Base-by-base conservation (phyloP, 2,888 invertebrate species). In the Automeris io region DNA sequence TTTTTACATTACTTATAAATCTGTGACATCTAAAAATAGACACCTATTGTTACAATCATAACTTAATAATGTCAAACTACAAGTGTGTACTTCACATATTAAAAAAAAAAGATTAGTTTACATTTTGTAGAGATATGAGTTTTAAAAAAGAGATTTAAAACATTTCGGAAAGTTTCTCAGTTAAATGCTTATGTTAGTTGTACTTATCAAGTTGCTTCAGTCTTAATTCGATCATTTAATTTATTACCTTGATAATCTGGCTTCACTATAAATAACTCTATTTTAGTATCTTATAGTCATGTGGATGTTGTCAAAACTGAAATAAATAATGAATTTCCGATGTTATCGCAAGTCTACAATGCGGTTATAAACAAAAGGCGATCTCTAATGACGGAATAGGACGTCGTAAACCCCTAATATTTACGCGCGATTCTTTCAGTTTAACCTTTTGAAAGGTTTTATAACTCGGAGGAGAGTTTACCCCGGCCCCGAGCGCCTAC, bases 351-450 rank as follows among this genome's bases (percentile, higher is more conserved):
- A 69, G 61, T 71, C 74, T 70, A 72, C 71, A 71, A 55, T 63
- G 68, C 61, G 72, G 79, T 78, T 77, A 70, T 80, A 81, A 81
- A 82, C 81, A 80, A 80, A 75, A 73, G 75, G 55, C 66, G 61
- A 56, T 52, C 62, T 72, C 75, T 83, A 83, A 83, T 83, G 78
- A 82, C 78, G 80, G 78, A 81, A 82, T 81, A 77, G 80, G 76
- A 65, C 67, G 56, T 81, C 82, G 78, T 82, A 80, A 82, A 81
- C 68, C 76, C 74, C 69, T 76, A 73, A 81, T 81, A 79, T 82
- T 81, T 81, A 82, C 79, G 76, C 75, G 73, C 62, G 71, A 74
- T 69, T 79, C 75, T 76, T 79, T 74, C 76, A 78, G 78, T 65
- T 77, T 60, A 71, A 75, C 74, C 77, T 79, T 37, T 77, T 74